Evolutionary conservation across 2,797 vertebrate species (phyloP).

Genomic region (Microctenopoma lineatum): DNA sequence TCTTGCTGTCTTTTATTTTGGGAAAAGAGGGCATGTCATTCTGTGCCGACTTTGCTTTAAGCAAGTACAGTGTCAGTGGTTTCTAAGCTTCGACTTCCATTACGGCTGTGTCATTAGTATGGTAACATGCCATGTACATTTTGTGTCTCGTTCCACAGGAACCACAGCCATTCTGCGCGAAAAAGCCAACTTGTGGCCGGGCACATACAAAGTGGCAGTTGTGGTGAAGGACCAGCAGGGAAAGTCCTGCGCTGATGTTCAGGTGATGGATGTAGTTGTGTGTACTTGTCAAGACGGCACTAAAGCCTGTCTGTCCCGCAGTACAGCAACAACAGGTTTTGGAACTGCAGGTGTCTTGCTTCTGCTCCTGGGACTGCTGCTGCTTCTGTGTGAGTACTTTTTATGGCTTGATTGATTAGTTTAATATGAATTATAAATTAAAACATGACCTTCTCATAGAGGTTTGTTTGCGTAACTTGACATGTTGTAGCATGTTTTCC

Average conservation of each 20-base stretch:
- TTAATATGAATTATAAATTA: not conserved
- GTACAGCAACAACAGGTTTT: not conserved
- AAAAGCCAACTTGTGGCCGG: constrained; percentile 73
- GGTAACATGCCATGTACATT: no score
- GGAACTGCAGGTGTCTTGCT: constrained; percentile 74
- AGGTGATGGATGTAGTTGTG: constrained; percentile 71
- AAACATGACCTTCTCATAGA: not conserved
- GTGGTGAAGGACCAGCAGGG: constrained; percentile 80
- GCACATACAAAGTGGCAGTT: constrained; percentile 71
- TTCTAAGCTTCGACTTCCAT: not conserved
- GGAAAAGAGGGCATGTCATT: no score
- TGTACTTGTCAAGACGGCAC: constrained; percentile 68
- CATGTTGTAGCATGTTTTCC: constrained; percentile 12
- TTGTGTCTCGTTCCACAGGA: constrained; percentile 44
- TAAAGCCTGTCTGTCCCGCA: constrained; percentile 16
- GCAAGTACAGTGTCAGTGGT: not conserved
- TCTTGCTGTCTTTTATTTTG: no score
- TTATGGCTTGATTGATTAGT: not conserved
- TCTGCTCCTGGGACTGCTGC: constrained; percentile 81
- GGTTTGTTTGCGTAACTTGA: not conserved
- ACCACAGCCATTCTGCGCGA: constrained; percentile 76
- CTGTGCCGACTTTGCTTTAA: not conserved
- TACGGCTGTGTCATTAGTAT: no score
- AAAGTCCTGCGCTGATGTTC: constrained; percentile 63
- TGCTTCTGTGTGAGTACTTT: constrained; percentile 82